Evolutionary conservation across 1,140 invertebrate species (phyloP).

Genomic region (Drosophila nebulosa): DNA sequence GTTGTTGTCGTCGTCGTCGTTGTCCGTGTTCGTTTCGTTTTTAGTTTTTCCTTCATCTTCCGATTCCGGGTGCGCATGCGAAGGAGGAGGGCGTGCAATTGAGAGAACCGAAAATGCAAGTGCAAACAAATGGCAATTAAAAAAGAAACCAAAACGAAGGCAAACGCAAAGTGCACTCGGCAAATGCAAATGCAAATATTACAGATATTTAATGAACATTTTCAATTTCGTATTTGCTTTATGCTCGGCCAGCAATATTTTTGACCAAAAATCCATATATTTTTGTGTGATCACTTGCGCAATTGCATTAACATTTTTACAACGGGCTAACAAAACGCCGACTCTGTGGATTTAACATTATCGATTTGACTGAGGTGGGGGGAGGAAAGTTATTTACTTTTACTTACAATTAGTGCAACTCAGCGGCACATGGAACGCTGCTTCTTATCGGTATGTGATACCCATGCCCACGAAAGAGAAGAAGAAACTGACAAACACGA

Average conservation of each 20-base stretch:
- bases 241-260: slow-evolving; percentile 60
- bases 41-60: slow-evolving; percentile 2
- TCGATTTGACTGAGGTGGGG: slow-evolving; percentile 41
- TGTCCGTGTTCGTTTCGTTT: background rate
- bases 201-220: slow-evolving; percentile 30
- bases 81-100: slow-evolving; percentile 4
- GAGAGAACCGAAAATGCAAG: slow-evolving; percentile 41
- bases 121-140: slow-evolving; percentile 20
- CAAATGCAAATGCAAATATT: slow-evolving; percentile 39
- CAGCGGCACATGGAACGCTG: slow-evolving; percentile 6
- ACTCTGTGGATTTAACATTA: slow-evolving; percentile 56
- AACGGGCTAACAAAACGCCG: slow-evolving; percentile 33
- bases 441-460: slow-evolving; percentile 44
- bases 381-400: slow-evolving; percentile 29
- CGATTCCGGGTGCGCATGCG: slow-evolving; percentile 55
- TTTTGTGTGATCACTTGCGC: slow-evolving; percentile 41
- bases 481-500: background rate
- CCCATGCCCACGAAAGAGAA: background rate
- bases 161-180: slow-evolving; percentile 12
- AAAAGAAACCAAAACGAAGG: background rate
- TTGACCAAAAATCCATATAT: slow-evolving; percentile 20
- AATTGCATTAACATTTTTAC: slow-evolving; percentile 38
- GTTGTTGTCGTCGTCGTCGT: background rate
- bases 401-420: slow-evolving; percentile 17
- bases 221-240: slow-evolving; percentile 30